phyloP scores from a whole-genome alignment of 2,113 vertebrate genomes.

The Pyrgilauda ruficollis region DNA sequence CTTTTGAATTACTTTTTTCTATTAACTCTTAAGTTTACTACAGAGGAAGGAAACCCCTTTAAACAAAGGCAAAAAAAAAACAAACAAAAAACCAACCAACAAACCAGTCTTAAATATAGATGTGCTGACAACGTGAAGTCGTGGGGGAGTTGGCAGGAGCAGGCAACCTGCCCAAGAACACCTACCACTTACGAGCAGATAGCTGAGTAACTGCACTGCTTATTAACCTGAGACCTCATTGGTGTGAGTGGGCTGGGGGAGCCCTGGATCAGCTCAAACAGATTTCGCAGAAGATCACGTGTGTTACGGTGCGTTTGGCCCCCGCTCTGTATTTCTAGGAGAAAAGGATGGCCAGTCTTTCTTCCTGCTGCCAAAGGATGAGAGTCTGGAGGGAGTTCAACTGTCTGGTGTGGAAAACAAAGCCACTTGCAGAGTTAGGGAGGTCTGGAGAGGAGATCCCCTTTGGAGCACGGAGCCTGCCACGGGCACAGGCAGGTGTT shows the following conservation, averaged over 20 bases:
- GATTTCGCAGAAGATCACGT: background rate
- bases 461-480: rapidly evolving
- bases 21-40: constrained; percentile 73
- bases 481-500: background rate
- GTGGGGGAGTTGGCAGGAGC: constrained; percentile 30
- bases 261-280: background rate
- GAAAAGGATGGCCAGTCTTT: background rate
- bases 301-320: rapidly evolving
- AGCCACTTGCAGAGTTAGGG: background rate
- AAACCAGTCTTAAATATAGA: constrained; percentile 62
- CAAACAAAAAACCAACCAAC: background rate
- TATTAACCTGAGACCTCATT: constrained; percentile 68
- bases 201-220: constrained; percentile 66
- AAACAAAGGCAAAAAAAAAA: constrained; percentile 58
- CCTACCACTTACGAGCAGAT: constrained; percentile 28
- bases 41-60: constrained; percentile 63
- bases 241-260: background rate
- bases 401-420: background rate
- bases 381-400: background rate
- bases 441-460: background rate
- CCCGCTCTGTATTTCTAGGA: background rate
- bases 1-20: constrained; percentile 60
- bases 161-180: constrained; percentile 47
- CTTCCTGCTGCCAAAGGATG: background rate
- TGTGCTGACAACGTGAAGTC: constrained; percentile 34